These are phyloP conservation scores for Rhyacophila evoluta DNA, from an alignment of 2,888 invertebrate genomes.

Conservation along the genomic window DNA sequence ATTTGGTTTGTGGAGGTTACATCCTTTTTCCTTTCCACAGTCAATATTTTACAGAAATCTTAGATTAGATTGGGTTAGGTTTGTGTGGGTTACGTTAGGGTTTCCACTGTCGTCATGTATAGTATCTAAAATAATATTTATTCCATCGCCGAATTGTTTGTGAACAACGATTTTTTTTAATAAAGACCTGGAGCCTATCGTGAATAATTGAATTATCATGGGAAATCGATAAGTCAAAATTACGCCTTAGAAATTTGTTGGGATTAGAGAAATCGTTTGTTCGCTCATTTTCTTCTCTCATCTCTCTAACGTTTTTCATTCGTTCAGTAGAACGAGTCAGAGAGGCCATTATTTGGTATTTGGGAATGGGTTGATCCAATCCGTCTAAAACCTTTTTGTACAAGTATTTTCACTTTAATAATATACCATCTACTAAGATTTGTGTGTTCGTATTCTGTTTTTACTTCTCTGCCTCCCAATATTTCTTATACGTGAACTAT, in stretches of 20 bases:
- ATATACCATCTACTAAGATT: constrained; percentile 13
- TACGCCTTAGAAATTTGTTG: neutral
- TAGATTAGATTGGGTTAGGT: too few species aligned
- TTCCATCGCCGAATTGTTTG: neutral
- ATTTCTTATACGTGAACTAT: too few species aligned
- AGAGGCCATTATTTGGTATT: constrained; percentile 9
- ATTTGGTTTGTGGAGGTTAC: too few species aligned
- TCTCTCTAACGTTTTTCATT: constrained; percentile 12
- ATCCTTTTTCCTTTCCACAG: too few species aligned
- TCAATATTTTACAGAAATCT: too few species aligned
- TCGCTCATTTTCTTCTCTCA: neutral
- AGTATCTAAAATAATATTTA: neutral
- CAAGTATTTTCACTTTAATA: constrained; percentile 41
- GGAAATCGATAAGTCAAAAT: constrained; percentile 12
- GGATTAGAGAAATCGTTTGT: constrained; percentile 20
- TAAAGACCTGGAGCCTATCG: neutral
- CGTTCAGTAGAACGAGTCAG: neutral
- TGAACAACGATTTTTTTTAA: neutral
- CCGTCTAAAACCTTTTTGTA: constrained; percentile 40
- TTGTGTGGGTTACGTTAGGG: too few species aligned
- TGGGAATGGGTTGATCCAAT: constrained; percentile 35
- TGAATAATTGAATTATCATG: constrained; percentile 9
- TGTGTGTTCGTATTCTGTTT: constrained; percentile 20
- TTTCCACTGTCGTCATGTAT: too few species aligned
- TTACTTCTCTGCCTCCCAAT: neutral